phyloP scores from a whole-genome alignment of 2,888 invertebrate genomes.

The Gryllus longicercus region DNA sequence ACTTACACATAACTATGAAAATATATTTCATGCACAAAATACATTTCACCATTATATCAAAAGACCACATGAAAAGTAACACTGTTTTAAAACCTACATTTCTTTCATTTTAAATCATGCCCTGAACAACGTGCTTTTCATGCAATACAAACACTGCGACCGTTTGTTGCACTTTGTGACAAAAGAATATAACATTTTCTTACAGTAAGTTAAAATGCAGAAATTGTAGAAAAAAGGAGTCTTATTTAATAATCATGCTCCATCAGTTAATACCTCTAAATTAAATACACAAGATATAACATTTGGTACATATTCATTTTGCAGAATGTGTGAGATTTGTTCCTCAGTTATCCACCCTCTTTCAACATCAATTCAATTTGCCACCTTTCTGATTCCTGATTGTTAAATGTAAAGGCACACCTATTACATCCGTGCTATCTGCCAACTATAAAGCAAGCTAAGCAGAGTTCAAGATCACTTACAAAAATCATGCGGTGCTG shows the following conservation, averaged over 20 bases:
- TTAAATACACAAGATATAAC: not conserved
- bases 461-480: constrained; percentile 19
- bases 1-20: too few relatives aligned
- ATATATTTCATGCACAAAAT: too few relatives aligned
- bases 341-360: too few relatives aligned
- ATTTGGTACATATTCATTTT: too few relatives aligned
- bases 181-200: not conserved
- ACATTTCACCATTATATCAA: too few relatives aligned
- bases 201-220: not conserved
- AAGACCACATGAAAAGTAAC: too few relatives aligned
- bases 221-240: not conserved
- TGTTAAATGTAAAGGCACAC: not conserved
- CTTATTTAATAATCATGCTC: not conserved
- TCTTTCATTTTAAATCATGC: too few relatives aligned
- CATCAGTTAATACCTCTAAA: not conserved
- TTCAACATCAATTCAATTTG: too few relatives aligned
- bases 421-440: not conserved
- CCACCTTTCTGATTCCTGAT: not conserved
- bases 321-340: too few relatives aligned
- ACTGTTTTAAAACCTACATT: too few relatives aligned
- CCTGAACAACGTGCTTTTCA: not conserved
- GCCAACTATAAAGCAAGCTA: constrained; percentile 11
- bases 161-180: too few relatives aligned
- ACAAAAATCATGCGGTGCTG: constrained; percentile 24
- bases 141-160: not conserved